Conservation (phyloP, 2,797 vertebrate genomes). For the Gadopsis bispinosus region DNA sequence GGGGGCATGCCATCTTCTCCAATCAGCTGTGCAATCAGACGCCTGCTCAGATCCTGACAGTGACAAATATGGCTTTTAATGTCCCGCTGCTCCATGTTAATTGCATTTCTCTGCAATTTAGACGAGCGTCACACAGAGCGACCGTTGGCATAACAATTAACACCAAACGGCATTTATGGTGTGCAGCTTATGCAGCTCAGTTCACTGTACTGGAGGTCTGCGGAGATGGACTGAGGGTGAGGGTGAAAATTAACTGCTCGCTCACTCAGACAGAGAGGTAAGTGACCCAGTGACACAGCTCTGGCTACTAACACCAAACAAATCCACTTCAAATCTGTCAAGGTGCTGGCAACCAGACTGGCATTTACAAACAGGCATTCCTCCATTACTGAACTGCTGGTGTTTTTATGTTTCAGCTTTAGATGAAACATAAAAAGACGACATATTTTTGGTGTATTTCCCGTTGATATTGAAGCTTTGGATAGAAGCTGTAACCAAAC, state of each 20-base stretch:
- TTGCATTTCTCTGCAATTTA: conserved; percentile 80
- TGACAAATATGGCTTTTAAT: conserved; percentile 85
- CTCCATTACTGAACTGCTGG: background rate
- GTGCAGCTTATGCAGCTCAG: conserved; percentile 39
- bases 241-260: conserved; percentile 25
- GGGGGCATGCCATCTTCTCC: conserved; percentile 61
- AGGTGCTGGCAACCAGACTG: background rate
- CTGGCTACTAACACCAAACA: too few species aligned
- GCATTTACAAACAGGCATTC: background rate
- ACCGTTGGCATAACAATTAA: conserved; percentile 77
- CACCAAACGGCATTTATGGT: conserved; percentile 59
- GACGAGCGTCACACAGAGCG: conserved; percentile 68
- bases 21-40: conserved; percentile 83
- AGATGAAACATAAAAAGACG: background rate
- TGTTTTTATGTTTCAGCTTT: conserved; percentile 1
- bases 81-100: conserved; percentile 81
- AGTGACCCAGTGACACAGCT: conserved; percentile 14
- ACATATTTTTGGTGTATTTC: background rate
- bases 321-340: too few species aligned
- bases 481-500: background rate
- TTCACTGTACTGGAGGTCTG: conserved; percentile 47
- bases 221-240: background rate
- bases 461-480: background rate
- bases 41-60: conserved; percentile 77
- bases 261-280: conserved; percentile 24